These are phyloP conservation scores for Drosophila birchii DNA, from an alignment of 2,888 invertebrate genomes.

Conservation along the genomic window DNA sequence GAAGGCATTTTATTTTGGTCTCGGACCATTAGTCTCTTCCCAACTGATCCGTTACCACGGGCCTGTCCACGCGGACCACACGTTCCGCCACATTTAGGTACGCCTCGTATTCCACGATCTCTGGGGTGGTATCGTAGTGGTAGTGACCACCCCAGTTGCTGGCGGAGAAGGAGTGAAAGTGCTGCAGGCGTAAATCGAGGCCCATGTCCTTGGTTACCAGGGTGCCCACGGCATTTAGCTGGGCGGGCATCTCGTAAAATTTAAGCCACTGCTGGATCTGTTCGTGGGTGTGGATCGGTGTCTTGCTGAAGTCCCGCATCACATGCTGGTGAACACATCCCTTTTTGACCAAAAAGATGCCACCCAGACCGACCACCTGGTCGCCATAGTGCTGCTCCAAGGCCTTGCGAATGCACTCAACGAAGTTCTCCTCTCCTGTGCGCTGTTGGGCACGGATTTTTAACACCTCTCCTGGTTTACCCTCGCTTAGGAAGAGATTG, in stretches of 20 bases:
- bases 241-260: constrained; percentile 95
- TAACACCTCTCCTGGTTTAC: constrained; percentile 90
- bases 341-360: constrained; percentile 92
- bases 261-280: constrained; percentile 94
- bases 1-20: constrained; percentile 32
- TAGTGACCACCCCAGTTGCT: constrained; percentile 97
- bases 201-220: constrained; percentile 93
- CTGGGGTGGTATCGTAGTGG: constrained; percentile 97
- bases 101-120: constrained; percentile 92
- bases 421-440: constrained; percentile 90
- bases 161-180: constrained; percentile 96
- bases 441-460: constrained; percentile 91
- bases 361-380: constrained; percentile 94
- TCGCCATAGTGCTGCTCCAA: constrained; percentile 87
- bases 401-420: constrained; percentile 90
- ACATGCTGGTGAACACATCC: constrained; percentile 96
- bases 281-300: constrained; percentile 89
- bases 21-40: constrained; percentile 25
- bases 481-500: constrained; percentile 91
- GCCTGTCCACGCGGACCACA: constrained; percentile 91
- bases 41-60: constrained; percentile 85
- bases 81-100: constrained; percentile 92
- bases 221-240: constrained; percentile 94
- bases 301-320: constrained; percentile 96
- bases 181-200: constrained; percentile 95